Evolutionary conservation across 1,140 invertebrate genomes (phyloP).

Genomic region (Olivierus martensii): DNA sequence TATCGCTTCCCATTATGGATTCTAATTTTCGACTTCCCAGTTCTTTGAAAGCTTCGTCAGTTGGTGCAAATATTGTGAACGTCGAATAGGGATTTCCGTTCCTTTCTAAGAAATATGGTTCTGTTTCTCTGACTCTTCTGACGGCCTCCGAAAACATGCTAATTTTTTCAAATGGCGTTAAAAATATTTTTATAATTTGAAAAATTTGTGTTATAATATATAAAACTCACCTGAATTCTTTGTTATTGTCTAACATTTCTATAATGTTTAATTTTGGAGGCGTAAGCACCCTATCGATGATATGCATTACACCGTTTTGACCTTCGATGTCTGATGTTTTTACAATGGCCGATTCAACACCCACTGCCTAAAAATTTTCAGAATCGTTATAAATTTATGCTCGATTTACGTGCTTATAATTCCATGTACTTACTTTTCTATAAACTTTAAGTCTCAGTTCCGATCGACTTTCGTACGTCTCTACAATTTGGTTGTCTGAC

Average conservation of each 20-base stretch:
- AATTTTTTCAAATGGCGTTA: constrained; percentile 7
- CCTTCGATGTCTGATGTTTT: constrained; percentile 32
- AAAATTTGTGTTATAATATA: too few relatives aligned
- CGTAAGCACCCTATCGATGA: constrained; percentile 35
- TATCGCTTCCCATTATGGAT: too few relatives aligned
- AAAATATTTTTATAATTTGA: too few relatives aligned
- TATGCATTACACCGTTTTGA: constrained; percentile 40
- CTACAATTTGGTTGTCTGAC: constrained; percentile 31
- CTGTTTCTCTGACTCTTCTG: constrained; percentile 24
- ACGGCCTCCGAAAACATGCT: constrained; percentile 33
- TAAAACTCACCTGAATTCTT: too few relatives aligned
- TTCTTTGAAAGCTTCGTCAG: constrained; percentile 26
- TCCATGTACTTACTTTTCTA: constrained; percentile 23
- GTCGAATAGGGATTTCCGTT: constrained; percentile 26
- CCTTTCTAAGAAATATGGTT: constrained; percentile 25
- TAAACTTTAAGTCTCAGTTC: constrained; percentile 33
- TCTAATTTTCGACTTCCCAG: too few relatives aligned
- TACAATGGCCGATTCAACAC: constrained; percentile 34
- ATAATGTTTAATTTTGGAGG: constrained; percentile 28
- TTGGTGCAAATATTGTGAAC: constrained; percentile 40
- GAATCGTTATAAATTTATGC: too few relatives aligned
- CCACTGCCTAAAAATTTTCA: constrained; percentile 18
- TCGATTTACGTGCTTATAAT: too few relatives aligned
- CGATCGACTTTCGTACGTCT: constrained; percentile 32
- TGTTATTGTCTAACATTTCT: too few relatives aligned